Conservation (phyloP, 2,113 vertebrate species). For the Choloepus hoffmanni region DNA sequence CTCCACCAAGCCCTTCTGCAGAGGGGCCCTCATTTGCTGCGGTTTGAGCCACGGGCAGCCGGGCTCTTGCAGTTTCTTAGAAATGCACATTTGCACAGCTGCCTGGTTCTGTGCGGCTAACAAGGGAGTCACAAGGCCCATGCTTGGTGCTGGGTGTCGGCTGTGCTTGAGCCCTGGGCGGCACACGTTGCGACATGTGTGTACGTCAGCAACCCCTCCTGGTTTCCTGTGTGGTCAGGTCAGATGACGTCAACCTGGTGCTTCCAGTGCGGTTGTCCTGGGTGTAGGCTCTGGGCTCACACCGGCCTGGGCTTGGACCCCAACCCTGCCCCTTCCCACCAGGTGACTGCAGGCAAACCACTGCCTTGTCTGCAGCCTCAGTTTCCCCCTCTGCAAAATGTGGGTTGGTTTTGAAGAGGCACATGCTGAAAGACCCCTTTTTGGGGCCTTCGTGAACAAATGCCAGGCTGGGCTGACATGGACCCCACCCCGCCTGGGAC, state of each 20-base stretch:
- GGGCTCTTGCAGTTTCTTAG: too few species aligned
- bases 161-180: not conserved
- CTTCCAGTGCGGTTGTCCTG: rapidly evolving
- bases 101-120: not conserved
- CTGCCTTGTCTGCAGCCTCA: not conserved
- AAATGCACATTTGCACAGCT: not conserved
- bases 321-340: rapidly evolving
- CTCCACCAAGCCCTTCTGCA: not conserved
- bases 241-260: not conserved
- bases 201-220: not conserved
- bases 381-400: not conserved
- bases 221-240: rapidly evolving
- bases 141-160: not conserved
- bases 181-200: not conserved
- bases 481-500: not conserved
- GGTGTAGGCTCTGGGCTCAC: not conserved
- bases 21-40: not conserved
- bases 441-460: not conserved
- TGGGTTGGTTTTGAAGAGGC: not conserved
- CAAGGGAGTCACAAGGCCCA: not conserved
- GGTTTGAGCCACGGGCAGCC: not conserved
- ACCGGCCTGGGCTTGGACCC: not conserved
- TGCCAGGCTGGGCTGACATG: not conserved
- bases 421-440: too few species aligned
- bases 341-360: not conserved